These are phyloP conservation scores for Bombyx mandarina DNA, from an alignment of 1,140 invertebrate genomes.

Conservation along the genomic window DNA sequence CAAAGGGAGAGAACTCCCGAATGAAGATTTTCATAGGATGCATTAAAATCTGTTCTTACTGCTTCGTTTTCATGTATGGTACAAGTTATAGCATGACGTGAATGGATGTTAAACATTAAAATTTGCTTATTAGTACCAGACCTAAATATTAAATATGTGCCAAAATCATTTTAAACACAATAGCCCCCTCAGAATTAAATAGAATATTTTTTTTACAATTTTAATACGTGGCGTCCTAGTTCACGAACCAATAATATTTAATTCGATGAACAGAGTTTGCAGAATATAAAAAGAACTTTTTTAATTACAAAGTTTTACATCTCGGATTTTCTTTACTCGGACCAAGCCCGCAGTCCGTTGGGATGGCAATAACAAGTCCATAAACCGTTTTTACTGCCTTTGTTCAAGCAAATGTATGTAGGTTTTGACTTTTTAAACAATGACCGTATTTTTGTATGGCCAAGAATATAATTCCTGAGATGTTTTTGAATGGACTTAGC, in stretches of 20 bases:
- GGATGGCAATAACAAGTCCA: slow-evolving; percentile 68
- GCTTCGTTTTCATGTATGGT: slow-evolving; percentile 33
- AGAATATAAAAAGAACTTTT: no score
- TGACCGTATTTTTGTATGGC: slow-evolving; percentile 57
- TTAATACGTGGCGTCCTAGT: no score
- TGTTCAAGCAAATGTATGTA: slow-evolving; percentile 67
- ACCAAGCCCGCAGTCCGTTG: slow-evolving; percentile 42
- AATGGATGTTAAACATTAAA: no score
- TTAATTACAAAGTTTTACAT: no score
- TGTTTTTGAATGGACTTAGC: slow-evolving; percentile 32
- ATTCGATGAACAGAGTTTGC: no score
- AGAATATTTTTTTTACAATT: no score
- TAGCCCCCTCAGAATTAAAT: no score
- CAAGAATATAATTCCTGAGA: slow-evolving; percentile 48
- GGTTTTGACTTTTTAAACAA: slow-evolving; percentile 69
- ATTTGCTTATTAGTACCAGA: not conserved
- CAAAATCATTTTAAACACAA: no score
- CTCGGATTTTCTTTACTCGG: slow-evolving; percentile 7
- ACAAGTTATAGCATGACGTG: slow-evolving; percentile 12
- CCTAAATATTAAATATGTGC: no score
- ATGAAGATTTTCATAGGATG: slow-evolving; percentile 68
- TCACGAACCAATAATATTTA: no score
- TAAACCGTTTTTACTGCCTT: slow-evolving; percentile 70
- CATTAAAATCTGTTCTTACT: slow-evolving; percentile 68
- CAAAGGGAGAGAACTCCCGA: slow-evolving; percentile 51